Conservation (phyloP, 2,797 vertebrate species). For the Aplochiton taeniatus region DNA sequence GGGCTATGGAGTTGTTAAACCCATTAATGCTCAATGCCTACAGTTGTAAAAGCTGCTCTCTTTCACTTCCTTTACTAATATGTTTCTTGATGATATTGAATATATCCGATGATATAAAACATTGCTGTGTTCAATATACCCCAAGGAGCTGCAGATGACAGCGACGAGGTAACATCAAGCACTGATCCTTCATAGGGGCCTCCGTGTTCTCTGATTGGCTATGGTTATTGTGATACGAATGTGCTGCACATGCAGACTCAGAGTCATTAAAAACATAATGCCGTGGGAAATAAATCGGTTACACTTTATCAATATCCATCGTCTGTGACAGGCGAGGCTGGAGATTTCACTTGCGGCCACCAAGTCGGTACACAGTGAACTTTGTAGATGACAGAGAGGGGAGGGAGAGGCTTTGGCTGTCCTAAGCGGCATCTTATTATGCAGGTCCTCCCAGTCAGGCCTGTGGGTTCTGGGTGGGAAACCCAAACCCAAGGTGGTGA, state of each 20-base stretch:
- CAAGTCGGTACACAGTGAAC: conserved; percentile 33
- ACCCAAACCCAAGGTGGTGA: conserved; percentile 66
- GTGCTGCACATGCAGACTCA: too few species aligned
- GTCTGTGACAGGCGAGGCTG: conserved; percentile 44
- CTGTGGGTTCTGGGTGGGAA: conserved; percentile 64
- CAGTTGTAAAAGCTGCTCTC: conserved; percentile 28
- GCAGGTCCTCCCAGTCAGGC: conserved; percentile 48
- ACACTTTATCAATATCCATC: not conserved
- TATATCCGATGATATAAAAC: too few species aligned
- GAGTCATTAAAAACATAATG: too few species aligned
- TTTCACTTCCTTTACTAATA: conserved; percentile 45
- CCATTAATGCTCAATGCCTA: conserved; percentile 36
- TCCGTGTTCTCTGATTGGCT: too few species aligned
- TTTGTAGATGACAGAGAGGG: conserved; percentile 36
- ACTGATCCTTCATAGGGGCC: too few species aligned
- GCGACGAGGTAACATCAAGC: too few species aligned
- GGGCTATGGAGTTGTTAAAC: conserved; percentile 31
- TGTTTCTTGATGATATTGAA: too few species aligned
- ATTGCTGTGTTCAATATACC: too few species aligned
- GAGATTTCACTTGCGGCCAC: conserved; percentile 46
- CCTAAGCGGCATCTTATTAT: conserved; percentile 56
- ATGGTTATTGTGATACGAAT: too few species aligned
- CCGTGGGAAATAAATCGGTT: not conserved
- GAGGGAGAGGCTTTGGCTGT: conserved; percentile 53
- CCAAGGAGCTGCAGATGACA: too few species aligned